These are phyloP conservation scores for Nothoprocta perdicaria DNA, from an alignment of 2,113 vertebrate genomes.

Conservation along the genomic window DNA sequence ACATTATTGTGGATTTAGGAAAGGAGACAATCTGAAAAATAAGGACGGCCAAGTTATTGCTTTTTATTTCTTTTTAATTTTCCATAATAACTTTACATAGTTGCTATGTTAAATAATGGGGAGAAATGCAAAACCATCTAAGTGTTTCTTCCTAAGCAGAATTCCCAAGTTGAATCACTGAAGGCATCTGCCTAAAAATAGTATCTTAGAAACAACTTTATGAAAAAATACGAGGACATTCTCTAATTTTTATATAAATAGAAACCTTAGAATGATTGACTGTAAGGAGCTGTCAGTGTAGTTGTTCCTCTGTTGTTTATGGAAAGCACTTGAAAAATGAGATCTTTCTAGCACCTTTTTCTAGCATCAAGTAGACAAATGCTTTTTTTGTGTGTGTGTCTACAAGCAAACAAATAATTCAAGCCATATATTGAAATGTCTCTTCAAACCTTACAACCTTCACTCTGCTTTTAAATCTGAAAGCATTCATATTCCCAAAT, in stretches of 20 bases:
- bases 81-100: background rate
- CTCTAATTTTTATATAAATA: background rate
- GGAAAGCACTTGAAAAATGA: background rate
- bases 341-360: background rate
- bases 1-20: background rate
- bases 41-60: background rate
- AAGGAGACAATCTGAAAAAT: background rate
- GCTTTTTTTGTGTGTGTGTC: background rate
- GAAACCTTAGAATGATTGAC: background rate
- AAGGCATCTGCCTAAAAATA: background rate
- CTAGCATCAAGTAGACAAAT: background rate
- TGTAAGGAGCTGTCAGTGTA: background rate
- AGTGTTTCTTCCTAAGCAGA: background rate
- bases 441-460: background rate
- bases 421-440: background rate
- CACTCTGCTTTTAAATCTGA: background rate
- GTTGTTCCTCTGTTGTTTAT: background rate
- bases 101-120: background rate
- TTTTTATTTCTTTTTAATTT: too few relatives aligned
- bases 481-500: background rate
- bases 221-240: background rate
- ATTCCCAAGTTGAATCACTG: background rate
- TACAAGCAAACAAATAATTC: background rate
- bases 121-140: background rate
- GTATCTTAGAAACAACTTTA: background rate